Conservation (phyloP, 92 coral and sea anemone species). For the Porites divaricata region DNA sequence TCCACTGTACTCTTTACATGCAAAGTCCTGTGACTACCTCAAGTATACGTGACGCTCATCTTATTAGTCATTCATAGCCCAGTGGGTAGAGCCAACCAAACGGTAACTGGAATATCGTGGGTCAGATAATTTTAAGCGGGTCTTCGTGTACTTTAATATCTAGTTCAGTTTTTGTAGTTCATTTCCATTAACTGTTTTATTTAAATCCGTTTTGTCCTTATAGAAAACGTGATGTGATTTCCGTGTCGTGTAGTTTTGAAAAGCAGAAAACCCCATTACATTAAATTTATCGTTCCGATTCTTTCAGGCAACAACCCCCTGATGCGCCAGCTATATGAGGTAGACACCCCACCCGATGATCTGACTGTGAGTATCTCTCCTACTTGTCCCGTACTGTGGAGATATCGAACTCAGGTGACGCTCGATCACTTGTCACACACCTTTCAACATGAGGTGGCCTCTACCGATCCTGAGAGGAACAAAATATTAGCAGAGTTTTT, state of each 20-base stretch:
- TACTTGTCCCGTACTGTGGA: slow-evolving; percentile 80
- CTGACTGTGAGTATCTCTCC: slow-evolving; percentile 44
- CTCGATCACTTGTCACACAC: slow-evolving; percentile 81
- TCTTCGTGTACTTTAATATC: too few relatives aligned
- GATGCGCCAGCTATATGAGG: slow-evolving; percentile 75
- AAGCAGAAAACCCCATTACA: not conserved
- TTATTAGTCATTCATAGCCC: too few relatives aligned
- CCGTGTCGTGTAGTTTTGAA: not conserved
- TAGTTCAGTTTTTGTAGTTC: too few relatives aligned
- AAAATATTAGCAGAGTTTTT: slow-evolving; percentile 64
- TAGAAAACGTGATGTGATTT: too few relatives aligned
- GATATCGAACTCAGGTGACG: slow-evolving; percentile 80
- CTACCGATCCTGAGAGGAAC: slow-evolving; percentile 49
- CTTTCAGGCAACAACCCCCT: slow-evolving; percentile 62
- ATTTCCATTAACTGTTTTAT: too few relatives aligned
- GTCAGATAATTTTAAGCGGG: too few relatives aligned
- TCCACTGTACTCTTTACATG: too few relatives aligned
- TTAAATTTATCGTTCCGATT: not conserved
- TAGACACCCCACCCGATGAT: slow-evolving; percentile 54
- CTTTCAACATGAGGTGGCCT: slow-evolving; percentile 69
- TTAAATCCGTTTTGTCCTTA: too few relatives aligned
- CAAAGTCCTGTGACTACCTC: too few relatives aligned
- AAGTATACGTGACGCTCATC: too few relatives aligned
- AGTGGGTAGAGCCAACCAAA: too few relatives aligned
- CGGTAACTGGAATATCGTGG: too few relatives aligned